Conservation (phyloP, 2,888 invertebrate genomes). For the Thalpophila matura region DNA sequence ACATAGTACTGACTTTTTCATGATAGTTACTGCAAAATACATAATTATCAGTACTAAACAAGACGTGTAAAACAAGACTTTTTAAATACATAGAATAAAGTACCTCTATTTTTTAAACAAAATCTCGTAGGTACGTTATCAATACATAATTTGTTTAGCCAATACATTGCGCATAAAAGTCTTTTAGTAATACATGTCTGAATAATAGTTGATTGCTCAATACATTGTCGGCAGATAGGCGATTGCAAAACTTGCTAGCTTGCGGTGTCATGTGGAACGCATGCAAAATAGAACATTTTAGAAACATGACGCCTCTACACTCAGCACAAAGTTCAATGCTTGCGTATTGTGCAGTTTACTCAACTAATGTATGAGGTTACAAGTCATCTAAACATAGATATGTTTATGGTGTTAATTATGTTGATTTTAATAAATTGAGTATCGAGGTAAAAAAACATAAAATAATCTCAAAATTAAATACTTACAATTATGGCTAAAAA, state of each 20-base stretch:
- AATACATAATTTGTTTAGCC: slow-evolving; percentile 20
- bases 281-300: slow-evolving; percentile 56
- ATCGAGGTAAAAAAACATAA: no score
- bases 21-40: no score
- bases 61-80: background rate
- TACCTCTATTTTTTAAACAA: slow-evolving; percentile 6
- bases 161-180: slow-evolving; percentile 27
- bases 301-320: slow-evolving; percentile 59
- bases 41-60: no score
- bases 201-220: slow-evolving; percentile 54
- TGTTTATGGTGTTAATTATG: no score
- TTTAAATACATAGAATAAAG: no score
- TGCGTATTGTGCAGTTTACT: slow-evolving; percentile 24
- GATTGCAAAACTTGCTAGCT: slow-evolving; percentile 65
- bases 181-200: slow-evolving; percentile 42
- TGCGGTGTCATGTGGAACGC: slow-evolving; percentile 58
- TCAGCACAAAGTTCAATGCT: slow-evolving; percentile 51
- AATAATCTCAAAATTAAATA: no score
- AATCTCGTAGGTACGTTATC: background rate
- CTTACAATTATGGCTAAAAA: background rate
- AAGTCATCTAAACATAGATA: background rate
- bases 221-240: slow-evolving; percentile 35
- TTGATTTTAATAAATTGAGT: no score
- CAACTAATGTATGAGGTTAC: slow-evolving; percentile 12
- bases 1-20: no score